A percentile compares a stretch with the other conserved stretches of the same genome.
Conservation (phyloP, 2,797 vertebrate species). For the Coregonus suidteri region DNA sequence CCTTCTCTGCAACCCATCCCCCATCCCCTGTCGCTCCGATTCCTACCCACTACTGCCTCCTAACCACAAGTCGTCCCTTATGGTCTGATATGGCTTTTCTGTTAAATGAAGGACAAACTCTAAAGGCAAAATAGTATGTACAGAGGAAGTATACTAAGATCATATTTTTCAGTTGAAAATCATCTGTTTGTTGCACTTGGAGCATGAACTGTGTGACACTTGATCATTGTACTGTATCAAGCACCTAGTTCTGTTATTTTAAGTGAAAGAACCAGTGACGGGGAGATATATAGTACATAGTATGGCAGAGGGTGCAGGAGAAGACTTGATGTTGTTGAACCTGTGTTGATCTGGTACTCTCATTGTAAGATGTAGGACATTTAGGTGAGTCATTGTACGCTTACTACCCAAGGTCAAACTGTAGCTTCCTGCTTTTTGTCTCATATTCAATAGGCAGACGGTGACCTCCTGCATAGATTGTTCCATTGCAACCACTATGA, state of each 20-base stretch:
- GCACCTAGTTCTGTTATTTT: neutral
- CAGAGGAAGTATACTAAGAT: neutral
- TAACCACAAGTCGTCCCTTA: conserved; percentile 42
- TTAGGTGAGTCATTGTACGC: conserved; percentile 16
- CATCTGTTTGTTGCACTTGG: conserved; percentile 30
- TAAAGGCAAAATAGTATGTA: conserved; percentile 5
- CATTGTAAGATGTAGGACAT: conserved; percentile 36
- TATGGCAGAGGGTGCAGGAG: no score
- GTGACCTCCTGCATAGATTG: conserved; percentile 2
- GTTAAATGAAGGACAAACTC: conserved; percentile 7
- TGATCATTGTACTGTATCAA: neutral
- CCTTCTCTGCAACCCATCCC: conserved; percentile 9
- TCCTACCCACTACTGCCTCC: conserved; percentile 42
- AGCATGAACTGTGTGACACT: conserved; percentile 14
- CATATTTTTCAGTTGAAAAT: conserved; percentile 28
- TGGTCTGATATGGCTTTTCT: conserved; percentile 27
- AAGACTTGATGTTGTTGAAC: neutral
- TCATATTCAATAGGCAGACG: conserved; percentile 19
- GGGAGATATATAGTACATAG: no score
- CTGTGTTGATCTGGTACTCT: conserved; percentile 12
- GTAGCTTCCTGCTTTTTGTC: conserved; percentile 50
- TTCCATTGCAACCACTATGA: neutral
- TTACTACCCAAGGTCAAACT: conserved; percentile 38
- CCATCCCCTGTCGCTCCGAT: conserved; percentile 15
- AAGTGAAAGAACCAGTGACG: neutral